phyloP scores from a whole-genome alignment of 2,113 vertebrate species.

The Centrocercus urophasianus region DNA sequence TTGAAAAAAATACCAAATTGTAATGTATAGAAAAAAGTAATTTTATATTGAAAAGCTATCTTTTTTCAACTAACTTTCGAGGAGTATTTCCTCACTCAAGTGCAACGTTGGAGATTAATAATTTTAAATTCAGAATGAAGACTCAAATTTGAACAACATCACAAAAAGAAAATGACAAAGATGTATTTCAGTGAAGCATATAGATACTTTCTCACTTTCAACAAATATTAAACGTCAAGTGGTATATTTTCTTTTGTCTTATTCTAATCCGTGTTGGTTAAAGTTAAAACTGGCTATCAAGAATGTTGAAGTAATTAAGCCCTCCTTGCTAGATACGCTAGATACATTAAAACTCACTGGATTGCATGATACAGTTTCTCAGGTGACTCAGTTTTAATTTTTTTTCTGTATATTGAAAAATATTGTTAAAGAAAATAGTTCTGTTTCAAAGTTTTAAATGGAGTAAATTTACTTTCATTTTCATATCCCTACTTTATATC shows the following conservation, averaged over 20 bases:
- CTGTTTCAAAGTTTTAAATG: not conserved
- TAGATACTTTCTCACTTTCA: not conserved
- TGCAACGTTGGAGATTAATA: not conserved
- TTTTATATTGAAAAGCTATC: not conserved
- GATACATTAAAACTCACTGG: not conserved
- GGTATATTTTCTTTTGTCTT: not conserved
- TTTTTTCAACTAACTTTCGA: not conserved
- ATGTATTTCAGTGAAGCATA: not conserved
- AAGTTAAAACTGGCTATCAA: not conserved
- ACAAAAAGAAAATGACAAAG: not conserved
- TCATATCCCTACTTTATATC: not conserved
- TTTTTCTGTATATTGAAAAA: not conserved
- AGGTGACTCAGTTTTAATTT: not conserved
- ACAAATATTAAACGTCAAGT: not conserved
- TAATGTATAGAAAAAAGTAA: not conserved
- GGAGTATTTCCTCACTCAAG: not conserved
- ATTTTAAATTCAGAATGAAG: not conserved
- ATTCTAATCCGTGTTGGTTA: not conserved
- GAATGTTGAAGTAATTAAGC: not conserved
- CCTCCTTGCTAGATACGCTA: not conserved
- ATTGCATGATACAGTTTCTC: not conserved
- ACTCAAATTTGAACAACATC: not conserved
- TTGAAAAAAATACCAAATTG: not conserved
- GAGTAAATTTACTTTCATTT: not conserved
- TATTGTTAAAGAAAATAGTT: not conserved